Conservation (phyloP, 23 tunicate genomes). For the Botrylloides violaceus region DNA sequence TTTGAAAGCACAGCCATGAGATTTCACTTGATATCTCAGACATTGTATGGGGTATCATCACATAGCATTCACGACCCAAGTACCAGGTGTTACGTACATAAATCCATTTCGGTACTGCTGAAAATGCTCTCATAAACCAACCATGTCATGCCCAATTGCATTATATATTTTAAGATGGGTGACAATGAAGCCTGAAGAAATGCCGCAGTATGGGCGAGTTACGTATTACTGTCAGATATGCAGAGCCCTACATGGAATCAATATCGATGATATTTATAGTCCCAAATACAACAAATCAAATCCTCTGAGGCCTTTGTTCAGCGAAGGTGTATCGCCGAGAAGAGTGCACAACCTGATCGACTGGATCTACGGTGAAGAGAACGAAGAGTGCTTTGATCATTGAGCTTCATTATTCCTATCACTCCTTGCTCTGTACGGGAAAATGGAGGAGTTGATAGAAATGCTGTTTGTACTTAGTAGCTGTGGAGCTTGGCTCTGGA, state of each 20-base stretch:
- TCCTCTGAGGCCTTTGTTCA: neutral
- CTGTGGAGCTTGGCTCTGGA: too few species aligned
- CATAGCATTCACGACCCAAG: too few species aligned
- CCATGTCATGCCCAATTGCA: too few species aligned
- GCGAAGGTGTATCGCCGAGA: neutral
- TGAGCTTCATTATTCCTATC: too few species aligned
- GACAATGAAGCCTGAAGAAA: constrained; percentile 19
- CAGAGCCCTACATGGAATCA: constrained; percentile 13
- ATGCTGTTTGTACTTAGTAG: neutral
- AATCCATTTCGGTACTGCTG: too few species aligned
- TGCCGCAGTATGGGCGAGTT: constrained; percentile 21
- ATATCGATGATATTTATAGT: constrained; percentile 7
- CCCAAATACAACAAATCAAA: neutral
- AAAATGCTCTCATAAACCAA: too few species aligned
- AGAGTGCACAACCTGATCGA: neutral
- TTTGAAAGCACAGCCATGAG: too few species aligned
- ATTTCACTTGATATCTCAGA: too few species aligned
- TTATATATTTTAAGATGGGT: constrained; percentile 22
- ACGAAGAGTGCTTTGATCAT: neutral
- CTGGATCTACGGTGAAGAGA: constrained; percentile 9
- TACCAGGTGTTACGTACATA: too few species aligned
- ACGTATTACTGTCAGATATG: constrained; percentile 28
- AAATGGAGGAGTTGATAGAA: neutral
- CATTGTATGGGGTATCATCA: too few species aligned
- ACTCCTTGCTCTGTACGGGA: too few species aligned